These are phyloP conservation scores for Prunella strophiata DNA, from an alignment of 2,797 vertebrate species.

Conservation along the genomic window DNA sequence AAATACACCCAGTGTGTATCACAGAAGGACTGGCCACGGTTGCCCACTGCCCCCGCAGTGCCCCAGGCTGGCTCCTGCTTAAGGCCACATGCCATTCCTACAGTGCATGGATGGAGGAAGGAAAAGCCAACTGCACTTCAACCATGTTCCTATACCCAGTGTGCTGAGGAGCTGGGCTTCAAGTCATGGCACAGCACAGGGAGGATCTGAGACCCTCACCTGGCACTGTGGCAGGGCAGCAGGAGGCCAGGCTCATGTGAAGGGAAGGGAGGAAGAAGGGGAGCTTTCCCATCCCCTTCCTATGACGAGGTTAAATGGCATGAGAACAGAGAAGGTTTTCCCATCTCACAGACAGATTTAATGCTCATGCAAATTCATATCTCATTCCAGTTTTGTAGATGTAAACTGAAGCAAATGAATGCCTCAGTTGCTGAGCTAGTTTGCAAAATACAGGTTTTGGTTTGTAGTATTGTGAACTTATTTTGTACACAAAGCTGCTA, in stretches of 20 bases:
- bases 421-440: neutral
- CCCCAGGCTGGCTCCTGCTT: neutral
- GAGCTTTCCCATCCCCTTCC: neutral
- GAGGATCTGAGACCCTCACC: neutral
- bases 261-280: neutral
- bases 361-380: neutral
- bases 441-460: neutral
- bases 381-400: neutral
- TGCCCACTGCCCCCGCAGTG: neutral
- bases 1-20: neutral
- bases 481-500: neutral
- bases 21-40: neutral
- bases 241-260: neutral
- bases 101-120: neutral
- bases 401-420: neutral
- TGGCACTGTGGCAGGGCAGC: neutral
- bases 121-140: neutral
- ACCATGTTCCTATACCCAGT: neutral
- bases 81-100: neutral
- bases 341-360: neutral
- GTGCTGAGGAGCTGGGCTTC: neutral
- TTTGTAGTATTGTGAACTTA: neutral
- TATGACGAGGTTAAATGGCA: accelerated
- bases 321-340: neutral
- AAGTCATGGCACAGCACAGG: neutral